A percentile compares a stretch with the other conserved stretches of the same genome.
These are phyloP conservation scores for Magallana angulata DNA, from an alignment of 1,140 invertebrate genomes.

Conservation along the genomic window DNA sequence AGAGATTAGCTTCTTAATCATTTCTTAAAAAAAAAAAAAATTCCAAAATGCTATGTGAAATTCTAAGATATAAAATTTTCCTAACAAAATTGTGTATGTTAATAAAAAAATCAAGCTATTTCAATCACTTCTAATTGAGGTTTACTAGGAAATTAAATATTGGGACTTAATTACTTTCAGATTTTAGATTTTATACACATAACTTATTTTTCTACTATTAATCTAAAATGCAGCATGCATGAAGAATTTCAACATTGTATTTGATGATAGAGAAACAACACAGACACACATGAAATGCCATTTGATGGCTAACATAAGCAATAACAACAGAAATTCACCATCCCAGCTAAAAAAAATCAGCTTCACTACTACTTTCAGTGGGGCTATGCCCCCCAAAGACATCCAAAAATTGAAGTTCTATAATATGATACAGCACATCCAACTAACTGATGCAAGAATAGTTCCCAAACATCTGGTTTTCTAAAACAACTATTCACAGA, in stretches of 20 bases:
- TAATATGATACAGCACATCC: no score
- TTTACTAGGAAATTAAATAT: no score
- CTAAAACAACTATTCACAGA: neutral
- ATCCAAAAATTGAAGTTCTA: neutral
- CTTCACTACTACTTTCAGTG: neutral
- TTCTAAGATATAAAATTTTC: no score
- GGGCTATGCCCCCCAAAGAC: neutral
- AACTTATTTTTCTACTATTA: neutral
- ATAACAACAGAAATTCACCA: slow-evolving; percentile 13
- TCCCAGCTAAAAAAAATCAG: slow-evolving; percentile 1
- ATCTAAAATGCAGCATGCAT: neutral
- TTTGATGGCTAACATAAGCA: slow-evolving; percentile 32
- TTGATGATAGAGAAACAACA: slow-evolving; percentile 25
- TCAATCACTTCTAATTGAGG: no score
- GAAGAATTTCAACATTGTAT: slow-evolving; percentile 33
- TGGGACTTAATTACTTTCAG: no score
- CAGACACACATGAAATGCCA: slow-evolving; percentile 32
- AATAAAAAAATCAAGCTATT: no score
- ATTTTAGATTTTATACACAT: no score
- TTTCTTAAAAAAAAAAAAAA: no score
- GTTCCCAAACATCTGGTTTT: neutral
- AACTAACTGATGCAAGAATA: no score
- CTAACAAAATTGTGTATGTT: no score
- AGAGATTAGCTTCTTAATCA: no score
- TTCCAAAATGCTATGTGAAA: no score